Evolutionary conservation across 2,113 vertebrate species (phyloP).

Genomic region (Boleophthalmus pectinirostris): DNA sequence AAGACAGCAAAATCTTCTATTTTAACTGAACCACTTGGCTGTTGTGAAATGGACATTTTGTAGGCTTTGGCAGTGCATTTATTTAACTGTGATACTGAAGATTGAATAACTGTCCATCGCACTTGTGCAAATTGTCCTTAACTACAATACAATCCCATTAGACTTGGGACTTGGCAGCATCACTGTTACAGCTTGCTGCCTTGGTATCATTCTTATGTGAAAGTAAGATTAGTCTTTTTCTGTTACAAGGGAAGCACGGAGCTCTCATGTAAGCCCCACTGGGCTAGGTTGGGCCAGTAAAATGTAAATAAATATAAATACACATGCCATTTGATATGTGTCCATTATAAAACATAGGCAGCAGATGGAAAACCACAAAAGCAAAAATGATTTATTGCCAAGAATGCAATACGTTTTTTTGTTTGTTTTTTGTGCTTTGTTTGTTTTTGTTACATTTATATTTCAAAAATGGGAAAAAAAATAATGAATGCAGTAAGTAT

Average conservation of each 20-base stretch:
- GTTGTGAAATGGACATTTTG: background rate
- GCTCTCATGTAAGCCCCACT: background rate
- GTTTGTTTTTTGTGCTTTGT: too few species aligned
- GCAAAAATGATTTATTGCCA: too few species aligned
- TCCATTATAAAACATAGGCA: too few species aligned
- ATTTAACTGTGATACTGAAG: slow-evolving; percentile 2
- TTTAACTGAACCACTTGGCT: background rate
- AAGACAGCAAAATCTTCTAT: background rate
- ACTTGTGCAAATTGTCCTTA: slow-evolving; percentile 7
- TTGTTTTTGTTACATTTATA: too few species aligned
- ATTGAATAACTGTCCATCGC: slow-evolving; percentile 5
- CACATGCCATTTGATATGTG: too few species aligned
- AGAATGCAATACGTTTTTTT: too few species aligned
- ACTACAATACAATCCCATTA: slow-evolving; percentile 7
- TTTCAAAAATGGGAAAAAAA: too few species aligned
- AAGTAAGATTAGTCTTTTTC: slow-evolving; percentile 1
- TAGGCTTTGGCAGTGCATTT: background rate
- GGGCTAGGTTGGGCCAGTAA: background rate
- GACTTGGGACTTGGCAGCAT: background rate
- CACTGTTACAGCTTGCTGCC: background rate
- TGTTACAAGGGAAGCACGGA: background rate
- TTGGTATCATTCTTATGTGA: background rate
- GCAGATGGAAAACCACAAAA: too few species aligned
- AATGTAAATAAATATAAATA: background rate
- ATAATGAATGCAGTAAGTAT: too few species aligned